Evolutionary conservation across 1,140 invertebrate genomes (phyloP), one percentile per base, ranked within the genome.

Genomic region (Panonychus citri): DNA sequence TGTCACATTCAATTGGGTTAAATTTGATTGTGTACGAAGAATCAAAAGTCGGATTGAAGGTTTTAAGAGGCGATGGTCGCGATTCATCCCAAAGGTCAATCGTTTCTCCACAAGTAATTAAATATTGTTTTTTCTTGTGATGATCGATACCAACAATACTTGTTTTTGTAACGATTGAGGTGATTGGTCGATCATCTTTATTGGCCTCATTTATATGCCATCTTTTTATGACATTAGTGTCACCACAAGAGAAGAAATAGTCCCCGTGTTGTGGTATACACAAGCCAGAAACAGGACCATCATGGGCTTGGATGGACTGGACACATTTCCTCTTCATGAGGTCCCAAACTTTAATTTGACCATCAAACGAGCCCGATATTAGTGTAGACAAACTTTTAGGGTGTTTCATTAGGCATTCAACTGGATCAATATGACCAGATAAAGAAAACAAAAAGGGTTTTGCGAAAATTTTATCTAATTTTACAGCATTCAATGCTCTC

Each of bases 381-480:
- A 96, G 63, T 1, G 75, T 70, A 2, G 87, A 85, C 3, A 98
- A 69, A 40, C 75, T 71, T 26, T 68, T 76, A 0, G 91, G 88
- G 74, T 97, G 88, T 70, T 94, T 96, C 3, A 75, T 77, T 57
- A 99, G 67, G 62, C 78, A 80, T 17, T 84, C 80, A 2, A 99
- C 77, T 3, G 83, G 82, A 74, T 99, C 95, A 52, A 77, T 75
- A 67, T 99, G 95, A 2, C 93, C 93, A 72, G 93, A 87, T 43
- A 97, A 72, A 64, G 78, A 84, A n/a, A 82, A 83, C 25, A 99
- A 66, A 70, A 98, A 98, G 13, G 95, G 94, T 68, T 98, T 98
- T 0, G 95, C 91, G 76, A 98, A 98, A 2, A 98, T 80, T 63
- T 82, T 73, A 63, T 97, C 91, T 53, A 99, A 68, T 74, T 99